A percentile compares a stretch with the other conserved stretches of the same genome.
These are phyloP conservation scores for Nothocercus nigrocapillus DNA, from an alignment of 2,113 vertebrate genomes.

Conservation along the genomic window DNA sequence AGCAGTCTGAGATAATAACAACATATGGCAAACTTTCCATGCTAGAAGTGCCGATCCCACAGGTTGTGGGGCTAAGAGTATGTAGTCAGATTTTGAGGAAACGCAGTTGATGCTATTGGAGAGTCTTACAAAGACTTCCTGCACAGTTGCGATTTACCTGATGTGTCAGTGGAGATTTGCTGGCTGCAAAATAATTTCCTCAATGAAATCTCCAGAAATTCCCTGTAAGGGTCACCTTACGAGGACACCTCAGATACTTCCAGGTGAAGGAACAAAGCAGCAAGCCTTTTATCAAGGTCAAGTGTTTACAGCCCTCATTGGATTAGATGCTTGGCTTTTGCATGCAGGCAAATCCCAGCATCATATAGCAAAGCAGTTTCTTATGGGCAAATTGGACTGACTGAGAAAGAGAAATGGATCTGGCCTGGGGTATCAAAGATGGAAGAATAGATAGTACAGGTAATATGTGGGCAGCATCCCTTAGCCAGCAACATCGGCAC, in stretches of 20 bases:
- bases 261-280: neutral
- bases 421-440: neutral
- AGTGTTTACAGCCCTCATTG: no score
- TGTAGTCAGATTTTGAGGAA: neutral
- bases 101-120: no score
- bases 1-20: neutral
- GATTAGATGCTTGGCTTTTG: no score
- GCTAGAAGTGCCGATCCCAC: no score
- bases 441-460: no score
- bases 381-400: neutral
- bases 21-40: no score
- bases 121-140: no score
- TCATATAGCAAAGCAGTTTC: neutral
- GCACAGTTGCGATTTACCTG: no score
- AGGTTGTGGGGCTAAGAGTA: no score
- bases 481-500: neutral
- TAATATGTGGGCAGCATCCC: neutral
- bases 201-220: neutral
- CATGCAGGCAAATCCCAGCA: neutral
- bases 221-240: no score
- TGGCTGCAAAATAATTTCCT: neutral
- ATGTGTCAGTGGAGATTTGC: no score
- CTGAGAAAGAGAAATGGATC: neutral
- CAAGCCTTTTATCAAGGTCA: neutral
- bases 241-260: no score